Evolutionary conservation across 1,140 invertebrate genomes (phyloP), one percentile per base, ranked within the genome.

Genomic region (Acyrthosiphon pisum): DNA sequence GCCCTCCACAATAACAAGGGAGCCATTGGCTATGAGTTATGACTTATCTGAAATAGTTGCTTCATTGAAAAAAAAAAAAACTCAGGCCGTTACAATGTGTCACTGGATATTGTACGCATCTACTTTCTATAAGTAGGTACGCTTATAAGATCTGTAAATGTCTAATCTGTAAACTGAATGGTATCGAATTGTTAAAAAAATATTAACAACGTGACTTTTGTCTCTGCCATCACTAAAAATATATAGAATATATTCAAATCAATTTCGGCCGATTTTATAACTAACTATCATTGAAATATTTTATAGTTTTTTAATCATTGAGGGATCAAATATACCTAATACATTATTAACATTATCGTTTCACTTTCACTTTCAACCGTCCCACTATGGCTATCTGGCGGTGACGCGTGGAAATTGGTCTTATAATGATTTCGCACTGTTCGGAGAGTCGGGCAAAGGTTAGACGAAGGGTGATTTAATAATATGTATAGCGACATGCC

Each of bases 361-460:
- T 14, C n/a, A 18, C n/a, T 76, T 76, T n/a, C 30, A 76, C 14
- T 35, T 76, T 76, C 60, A 0, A n/a, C n/a, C 14, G 84, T 46
- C 9, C 8, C 41, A n/a, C 84, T 87, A 46, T 44, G 44, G 84
- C 84, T 48, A 87, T 87, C 84, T 87, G 84, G 84, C 44, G 84
- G 84, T 44, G 41, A 48, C 84, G 41, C 26, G 11, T 30, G 14
- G 26, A 46, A 46, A 87, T 87, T 41, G 30, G 60, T 76, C 30
- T 76, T 11, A n/a, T 76, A n/a, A 76, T 76, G 14, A 20, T 76
- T 76, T n/a, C n/a, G 4, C 60, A 76, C 30, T n/a, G 14, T 18
- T n/a, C n/a, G 2, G 60, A 76, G 60, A 76, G n/a, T 76, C n/a
- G 60, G 14, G 30, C 14, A 35, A n/a, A 18, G 30, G 3, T 76